Evolutionary conservation across 2,888 invertebrate genomes (phyloP).

Genomic region (Panopea generosa): DNA sequence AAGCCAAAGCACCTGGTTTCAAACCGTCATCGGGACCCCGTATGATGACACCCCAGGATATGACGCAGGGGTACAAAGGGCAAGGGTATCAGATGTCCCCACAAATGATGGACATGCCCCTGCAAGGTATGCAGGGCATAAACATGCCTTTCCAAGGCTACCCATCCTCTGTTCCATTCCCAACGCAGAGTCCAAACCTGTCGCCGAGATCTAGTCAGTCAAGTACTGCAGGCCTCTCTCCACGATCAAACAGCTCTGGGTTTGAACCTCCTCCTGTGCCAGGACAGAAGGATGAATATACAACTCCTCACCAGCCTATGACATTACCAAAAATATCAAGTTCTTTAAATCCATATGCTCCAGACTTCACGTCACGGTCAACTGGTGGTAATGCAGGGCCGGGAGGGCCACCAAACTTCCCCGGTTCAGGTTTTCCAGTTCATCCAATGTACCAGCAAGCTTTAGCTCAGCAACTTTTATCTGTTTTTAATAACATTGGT

Average conservation of each 20-base stretch:
- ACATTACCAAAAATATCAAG: slow-evolving; percentile 85
- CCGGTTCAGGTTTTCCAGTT: slow-evolving; percentile 37
- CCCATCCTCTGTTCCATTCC: slow-evolving; percentile 34
- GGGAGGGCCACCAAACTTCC: slow-evolving; percentile 43
- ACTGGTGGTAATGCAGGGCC: slow-evolving; percentile 19
- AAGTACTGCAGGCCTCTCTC: slow-evolving; percentile 59
- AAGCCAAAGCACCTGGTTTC: slow-evolving; percentile 85
- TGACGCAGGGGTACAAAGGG: slow-evolving; percentile 47
- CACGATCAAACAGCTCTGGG: slow-evolving; percentile 60
- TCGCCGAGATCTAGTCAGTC: slow-evolving; percentile 73
- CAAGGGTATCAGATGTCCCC: slow-evolving; percentile 37
- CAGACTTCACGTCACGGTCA: slow-evolving; percentile 89
- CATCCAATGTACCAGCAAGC: slow-evolving; percentile 65
- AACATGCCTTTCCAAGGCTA: slow-evolving; percentile 18
- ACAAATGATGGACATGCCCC: slow-evolving; percentile 50
- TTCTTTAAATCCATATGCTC: slow-evolving; percentile 92
- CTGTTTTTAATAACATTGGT: slow-evolving; percentile 55
- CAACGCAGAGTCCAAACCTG: slow-evolving; percentile 81
- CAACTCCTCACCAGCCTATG: slow-evolving; percentile 83
- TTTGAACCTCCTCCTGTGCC: slow-evolving; percentile 53
- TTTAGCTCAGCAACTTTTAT: slow-evolving; percentile 66
- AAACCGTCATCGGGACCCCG: slow-evolving; percentile 70
- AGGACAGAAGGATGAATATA: slow-evolving; percentile 81
- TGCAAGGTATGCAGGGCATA: slow-evolving; percentile 29
- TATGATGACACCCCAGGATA: slow-evolving; percentile 60